Conservation (phyloP, 2,888 invertebrate genomes). For the Plagodis dolabraria region DNA sequence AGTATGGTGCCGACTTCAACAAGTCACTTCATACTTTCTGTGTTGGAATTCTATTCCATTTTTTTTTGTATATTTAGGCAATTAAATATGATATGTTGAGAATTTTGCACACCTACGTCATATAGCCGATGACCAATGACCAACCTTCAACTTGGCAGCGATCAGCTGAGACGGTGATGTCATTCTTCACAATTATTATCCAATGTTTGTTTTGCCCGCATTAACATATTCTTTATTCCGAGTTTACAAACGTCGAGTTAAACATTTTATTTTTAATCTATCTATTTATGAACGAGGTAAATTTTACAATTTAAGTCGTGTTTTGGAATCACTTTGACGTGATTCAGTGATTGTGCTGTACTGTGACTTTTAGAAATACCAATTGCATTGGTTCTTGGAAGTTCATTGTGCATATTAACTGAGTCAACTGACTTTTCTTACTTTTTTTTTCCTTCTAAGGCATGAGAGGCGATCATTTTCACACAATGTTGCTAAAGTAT, state of each 20-base stretch:
- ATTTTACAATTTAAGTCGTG: not conserved
- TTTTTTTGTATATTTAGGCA: slow-evolving; percentile 49
- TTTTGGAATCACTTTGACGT: slow-evolving; percentile 39
- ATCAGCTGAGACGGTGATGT: slow-evolving; percentile 78
- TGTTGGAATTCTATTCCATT: too few species aligned
- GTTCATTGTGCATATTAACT: slow-evolving; percentile 78
- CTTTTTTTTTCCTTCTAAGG: slow-evolving; percentile 49
- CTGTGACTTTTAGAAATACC: slow-evolving; percentile 53
- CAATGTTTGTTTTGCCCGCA: slow-evolving; percentile 58
- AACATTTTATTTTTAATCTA: slow-evolving; percentile 9
- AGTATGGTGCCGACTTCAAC: too few species aligned
- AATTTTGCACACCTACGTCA: slow-evolving; percentile 57
- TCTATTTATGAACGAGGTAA: not conserved
- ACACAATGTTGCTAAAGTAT: slow-evolving; percentile 65
- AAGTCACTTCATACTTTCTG: too few species aligned
- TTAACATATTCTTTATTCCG: not conserved
- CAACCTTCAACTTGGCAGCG: slow-evolving; percentile 72
- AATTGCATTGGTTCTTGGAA: slow-evolving; percentile 58
- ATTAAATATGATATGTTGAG: slow-evolving; percentile 40
- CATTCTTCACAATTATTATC: slow-evolving; percentile 55
- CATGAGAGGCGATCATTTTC: slow-evolving; percentile 53
- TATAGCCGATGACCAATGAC: slow-evolving; percentile 68
- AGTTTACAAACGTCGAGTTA: not conserved
- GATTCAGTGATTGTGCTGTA: slow-evolving; percentile 54
- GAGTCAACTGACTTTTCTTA: slow-evolving; percentile 60